These are phyloP conservation scores for Grammomys surdaster DNA, from an alignment of 2,113 vertebrate species.

Conservation along the genomic window DNA sequence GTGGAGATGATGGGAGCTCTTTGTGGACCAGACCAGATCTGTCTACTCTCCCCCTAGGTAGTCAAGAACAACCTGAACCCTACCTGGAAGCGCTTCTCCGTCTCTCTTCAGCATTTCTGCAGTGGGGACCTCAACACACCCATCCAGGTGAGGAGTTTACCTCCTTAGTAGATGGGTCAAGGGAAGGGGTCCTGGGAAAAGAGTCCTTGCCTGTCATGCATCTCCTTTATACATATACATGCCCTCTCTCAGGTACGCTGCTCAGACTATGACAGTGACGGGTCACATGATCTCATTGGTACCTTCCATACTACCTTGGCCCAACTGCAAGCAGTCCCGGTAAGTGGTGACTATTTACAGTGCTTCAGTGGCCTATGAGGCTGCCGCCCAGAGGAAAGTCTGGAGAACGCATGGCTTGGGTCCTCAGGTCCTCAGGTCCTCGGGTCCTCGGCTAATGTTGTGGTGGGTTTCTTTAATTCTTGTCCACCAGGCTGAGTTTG, in stretches of 20 bases:
- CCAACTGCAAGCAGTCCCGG: conserved; percentile 89
- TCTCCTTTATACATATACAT: neutral
- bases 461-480: conserved; percentile 41
- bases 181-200: neutral
- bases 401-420: neutral
- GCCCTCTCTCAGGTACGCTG: conserved; percentile 90
- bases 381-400: neutral
- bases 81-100: conserved; percentile 92
- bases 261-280: conserved; percentile 92
- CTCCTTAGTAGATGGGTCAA: neutral
- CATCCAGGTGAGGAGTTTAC: conserved; percentile 89
- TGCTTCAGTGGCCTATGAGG: neutral
- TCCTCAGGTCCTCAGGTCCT: neutral
- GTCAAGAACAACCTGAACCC: conserved; percentile 97
- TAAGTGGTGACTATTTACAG: conserved; percentile 82
- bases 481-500: conserved; percentile 90
- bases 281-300: conserved; percentile 96
- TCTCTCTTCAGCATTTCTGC: conserved; percentile 95
- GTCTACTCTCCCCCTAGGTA: conserved; percentile 86
- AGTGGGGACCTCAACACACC: conserved; percentile 89
- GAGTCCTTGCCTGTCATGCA: conserved; percentile 25
- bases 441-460: neutral
- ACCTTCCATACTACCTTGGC: conserved; percentile 90
- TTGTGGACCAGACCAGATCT: neutral
- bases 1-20: neutral